phyloP scores from a whole-genome alignment of 2,888 invertebrate genomes.

The Hirtodrosophila histrioides region DNA sequence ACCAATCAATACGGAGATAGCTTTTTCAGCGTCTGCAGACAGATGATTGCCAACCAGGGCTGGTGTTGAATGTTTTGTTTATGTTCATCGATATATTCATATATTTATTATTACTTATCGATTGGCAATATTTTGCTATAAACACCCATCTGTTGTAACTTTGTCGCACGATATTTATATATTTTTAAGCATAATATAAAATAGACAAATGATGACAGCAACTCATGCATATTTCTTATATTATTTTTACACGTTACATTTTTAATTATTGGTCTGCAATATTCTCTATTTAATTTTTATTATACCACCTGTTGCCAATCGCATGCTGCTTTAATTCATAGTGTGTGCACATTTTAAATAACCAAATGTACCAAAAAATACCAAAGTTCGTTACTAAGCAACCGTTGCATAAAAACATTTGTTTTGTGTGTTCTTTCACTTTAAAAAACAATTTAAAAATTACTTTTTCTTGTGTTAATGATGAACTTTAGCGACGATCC shows the following conservation, averaged over 20 bases:
- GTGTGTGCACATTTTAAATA: slow-evolving; percentile 22
- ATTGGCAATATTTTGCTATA: neutral
- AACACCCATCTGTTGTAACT: neutral
- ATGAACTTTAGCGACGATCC: slow-evolving; percentile 88
- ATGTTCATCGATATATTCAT: slow-evolving; percentile 3
- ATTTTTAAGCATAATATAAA: too few species aligned
- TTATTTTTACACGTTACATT: too few species aligned
- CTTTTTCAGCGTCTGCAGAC: neutral
- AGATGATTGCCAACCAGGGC: slow-evolving; percentile 17
- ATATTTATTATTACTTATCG: neutral
- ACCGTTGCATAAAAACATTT: slow-evolving; percentile 20
- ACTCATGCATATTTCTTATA: too few species aligned
- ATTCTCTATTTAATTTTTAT: too few species aligned
- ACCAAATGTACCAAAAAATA: neutral
- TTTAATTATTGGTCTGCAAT: neutral
- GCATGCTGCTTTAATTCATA: neutral
- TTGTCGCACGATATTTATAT: too few species aligned
- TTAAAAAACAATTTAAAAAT: neutral
- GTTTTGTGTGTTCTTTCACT: slow-evolving; percentile 2
- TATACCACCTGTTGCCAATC: slow-evolving; percentile 24
- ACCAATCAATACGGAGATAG: neutral
- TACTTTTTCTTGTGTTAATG: neutral
- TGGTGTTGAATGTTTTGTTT: neutral
- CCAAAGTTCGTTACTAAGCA: slow-evolving; percentile 57
- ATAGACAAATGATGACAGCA: too few species aligned